These are phyloP conservation scores for Pica pica DNA, from an alignment of 2,113 vertebrate species.

Conservation along the genomic window DNA sequence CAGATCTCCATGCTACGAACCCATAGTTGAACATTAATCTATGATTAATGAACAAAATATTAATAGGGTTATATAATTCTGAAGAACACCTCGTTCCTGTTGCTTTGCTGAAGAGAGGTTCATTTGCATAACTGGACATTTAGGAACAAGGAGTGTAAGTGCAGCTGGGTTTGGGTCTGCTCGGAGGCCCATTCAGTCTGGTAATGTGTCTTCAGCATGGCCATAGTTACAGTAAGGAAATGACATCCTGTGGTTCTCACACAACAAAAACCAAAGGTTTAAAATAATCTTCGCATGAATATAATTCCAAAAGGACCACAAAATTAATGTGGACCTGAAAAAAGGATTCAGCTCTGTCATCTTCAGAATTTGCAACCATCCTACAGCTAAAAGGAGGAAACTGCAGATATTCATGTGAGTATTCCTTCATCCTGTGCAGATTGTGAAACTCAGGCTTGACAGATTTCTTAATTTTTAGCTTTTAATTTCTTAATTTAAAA, in stretches of 20 bases:
- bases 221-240: neutral
- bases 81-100: neutral
- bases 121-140: neutral
- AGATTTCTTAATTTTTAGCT: neutral
- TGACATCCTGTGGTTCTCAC: neutral
- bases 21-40: neutral
- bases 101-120: neutral
- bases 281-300: neutral
- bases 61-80: neutral
- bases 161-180: neutral
- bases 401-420: neutral
- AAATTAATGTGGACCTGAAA: neutral
- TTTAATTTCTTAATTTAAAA: neutral
- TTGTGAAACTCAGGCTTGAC: neutral
- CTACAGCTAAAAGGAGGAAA: neutral
- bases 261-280: neutral
- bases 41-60: neutral
- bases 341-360: neutral
- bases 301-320: neutral
- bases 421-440: neutral
- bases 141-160: neutral
- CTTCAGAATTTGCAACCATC: neutral
- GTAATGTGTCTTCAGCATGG: neutral
- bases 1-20: neutral
- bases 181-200: neutral